Evolutionary conservation across 1,140 invertebrate species (phyloP).

Genomic region (Amphibalanus amphitrite): DNA sequence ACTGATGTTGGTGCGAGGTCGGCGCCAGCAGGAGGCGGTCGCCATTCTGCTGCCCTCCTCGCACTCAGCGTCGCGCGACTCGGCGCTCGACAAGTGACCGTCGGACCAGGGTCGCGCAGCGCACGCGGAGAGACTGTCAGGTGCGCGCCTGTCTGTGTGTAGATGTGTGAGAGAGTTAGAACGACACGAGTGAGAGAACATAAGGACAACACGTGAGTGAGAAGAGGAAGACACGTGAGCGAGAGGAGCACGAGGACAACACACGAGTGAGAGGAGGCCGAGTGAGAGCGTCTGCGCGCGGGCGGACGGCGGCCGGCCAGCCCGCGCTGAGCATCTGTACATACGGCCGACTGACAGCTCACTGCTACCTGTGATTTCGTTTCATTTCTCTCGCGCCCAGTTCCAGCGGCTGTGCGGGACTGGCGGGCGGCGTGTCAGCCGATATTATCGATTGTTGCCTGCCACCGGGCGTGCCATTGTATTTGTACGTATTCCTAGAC

Average conservation of each 20-base stretch:
- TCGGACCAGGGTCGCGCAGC: too few species aligned
- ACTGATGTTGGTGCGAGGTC: slow-evolving; percentile 23
- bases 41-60: slow-evolving; percentile 43
- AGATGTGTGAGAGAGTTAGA: too few species aligned
- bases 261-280: too few species aligned
- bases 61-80: slow-evolving; percentile 46
- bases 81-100: slow-evolving; percentile 17
- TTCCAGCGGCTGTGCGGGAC: not conserved
- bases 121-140: too few species aligned
- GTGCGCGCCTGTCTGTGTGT: too few species aligned
- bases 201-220: too few species aligned
- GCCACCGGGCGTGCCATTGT: not conserved
- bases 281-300: too few species aligned
- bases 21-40: slow-evolving; percentile 42
- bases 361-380: not conserved
- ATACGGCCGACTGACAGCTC: not conserved
- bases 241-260: too few species aligned
- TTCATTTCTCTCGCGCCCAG: not conserved
- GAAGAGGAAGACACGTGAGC: too few species aligned
- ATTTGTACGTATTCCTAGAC: not conserved
- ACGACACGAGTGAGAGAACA: too few species aligned
- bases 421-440: not conserved
- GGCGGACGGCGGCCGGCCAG: too few species aligned
- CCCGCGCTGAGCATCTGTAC: not conserved
- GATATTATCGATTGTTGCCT: not conserved